Percentiles rank a stretch among this genome's conserved stretches.
Conservation (phyloP, 1,140 invertebrate species). For the Lasioglossum baleicum region DNA sequence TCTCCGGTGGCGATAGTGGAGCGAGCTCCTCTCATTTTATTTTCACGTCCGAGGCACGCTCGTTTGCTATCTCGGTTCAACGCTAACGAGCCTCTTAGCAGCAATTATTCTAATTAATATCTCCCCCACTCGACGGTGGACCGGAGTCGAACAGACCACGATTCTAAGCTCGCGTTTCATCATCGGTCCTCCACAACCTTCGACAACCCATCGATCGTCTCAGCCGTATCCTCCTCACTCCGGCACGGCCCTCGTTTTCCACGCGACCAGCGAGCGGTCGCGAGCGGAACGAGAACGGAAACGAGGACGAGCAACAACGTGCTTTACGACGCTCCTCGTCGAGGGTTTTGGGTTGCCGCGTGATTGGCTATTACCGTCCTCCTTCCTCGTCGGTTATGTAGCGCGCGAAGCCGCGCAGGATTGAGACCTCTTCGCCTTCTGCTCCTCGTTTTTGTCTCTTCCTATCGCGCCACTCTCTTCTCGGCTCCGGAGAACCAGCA, state of each 20-base stretch:
- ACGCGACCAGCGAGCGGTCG: conserved; percentile 15
- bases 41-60: conserved; percentile 66
- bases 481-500: no score
- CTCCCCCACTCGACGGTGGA: conserved; percentile 63
- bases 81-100: conserved; percentile 80
- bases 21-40: conserved; percentile 66
- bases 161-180: neutral
- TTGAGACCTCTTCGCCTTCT: conserved; percentile 73
- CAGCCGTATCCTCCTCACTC: no score
- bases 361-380: conserved; percentile 79
- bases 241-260: no score
- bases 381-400: conserved; percentile 69
- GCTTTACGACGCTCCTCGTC: conserved; percentile 73
- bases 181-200: neutral
- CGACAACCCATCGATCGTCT: no score
- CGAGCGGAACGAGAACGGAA: conserved; percentile 8
- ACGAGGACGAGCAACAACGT: conserved; percentile 47
- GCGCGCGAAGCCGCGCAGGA: conserved; percentile 65
- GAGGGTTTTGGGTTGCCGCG: conserved; percentile 73
- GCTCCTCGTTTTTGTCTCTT: conserved; percentile 53
- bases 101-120: conserved; percentile 81
- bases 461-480: conserved; percentile 45
- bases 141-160: conserved; percentile 23
- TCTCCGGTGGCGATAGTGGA: conserved; percentile 45
- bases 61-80: conserved; percentile 75